Conservation (phyloP, 2,888 invertebrate genomes). For the Epinotia brunnichana region DNA sequence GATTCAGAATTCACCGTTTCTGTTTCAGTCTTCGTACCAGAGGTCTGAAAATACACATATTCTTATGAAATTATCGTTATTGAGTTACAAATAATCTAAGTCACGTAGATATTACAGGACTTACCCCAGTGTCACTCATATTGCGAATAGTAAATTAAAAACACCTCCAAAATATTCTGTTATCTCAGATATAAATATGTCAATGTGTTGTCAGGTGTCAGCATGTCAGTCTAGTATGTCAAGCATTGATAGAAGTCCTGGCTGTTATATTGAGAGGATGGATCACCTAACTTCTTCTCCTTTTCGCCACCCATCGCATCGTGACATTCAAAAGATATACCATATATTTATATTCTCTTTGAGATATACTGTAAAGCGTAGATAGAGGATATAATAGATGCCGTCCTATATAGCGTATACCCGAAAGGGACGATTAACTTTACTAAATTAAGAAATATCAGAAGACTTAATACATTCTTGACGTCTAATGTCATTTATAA, state of each 20-base stretch:
- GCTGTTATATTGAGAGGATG: background rate
- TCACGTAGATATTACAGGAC: constrained; percentile 42
- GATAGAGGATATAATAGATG: too few species aligned
- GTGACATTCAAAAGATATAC: too few species aligned
- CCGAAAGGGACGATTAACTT: too few species aligned
- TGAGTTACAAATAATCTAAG: background rate
- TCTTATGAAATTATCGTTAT: background rate
- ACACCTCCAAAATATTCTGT: constrained; percentile 21
- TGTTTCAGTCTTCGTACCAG: constrained; percentile 62
- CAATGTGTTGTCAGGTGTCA: constrained; percentile 13
- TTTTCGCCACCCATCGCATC: too few species aligned
- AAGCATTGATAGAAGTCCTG: constrained; percentile 9
- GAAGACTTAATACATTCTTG: too few species aligned
- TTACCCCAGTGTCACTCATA: constrained; percentile 72
- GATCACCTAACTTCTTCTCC: background rate
- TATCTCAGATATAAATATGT: constrained; percentile 36
- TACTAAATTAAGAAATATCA: too few species aligned
- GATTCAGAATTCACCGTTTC: constrained; percentile 59
- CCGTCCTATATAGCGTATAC: too few species aligned
- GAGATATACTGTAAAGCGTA: too few species aligned
- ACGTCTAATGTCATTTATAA: too few species aligned
- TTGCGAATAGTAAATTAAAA: constrained; percentile 43
- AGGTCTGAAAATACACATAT: constrained; percentile 59
- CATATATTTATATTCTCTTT: too few species aligned
- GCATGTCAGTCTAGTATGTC: background rate